Percentiles rank a stretch among this genome's conserved stretches.
phyloP scores from a whole-genome alignment of 2,888 invertebrate genomes.

The Volucella inanis region DNA sequence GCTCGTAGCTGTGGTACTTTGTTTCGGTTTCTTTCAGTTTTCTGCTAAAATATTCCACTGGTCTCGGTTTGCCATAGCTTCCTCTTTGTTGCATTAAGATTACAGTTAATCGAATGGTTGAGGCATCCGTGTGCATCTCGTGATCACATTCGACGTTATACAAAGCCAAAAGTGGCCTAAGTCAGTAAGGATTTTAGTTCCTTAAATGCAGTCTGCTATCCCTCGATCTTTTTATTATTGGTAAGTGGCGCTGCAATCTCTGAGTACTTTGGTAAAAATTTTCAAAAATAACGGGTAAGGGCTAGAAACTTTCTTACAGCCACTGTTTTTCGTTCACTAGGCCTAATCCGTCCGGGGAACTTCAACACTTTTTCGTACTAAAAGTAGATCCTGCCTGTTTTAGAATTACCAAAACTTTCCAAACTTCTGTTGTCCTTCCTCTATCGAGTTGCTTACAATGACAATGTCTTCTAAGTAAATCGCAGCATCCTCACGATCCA shows the following conservation, averaged over 20 bases:
- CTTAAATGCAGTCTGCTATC: too few species aligned
- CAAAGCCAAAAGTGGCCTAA: accelerated
- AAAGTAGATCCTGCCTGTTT: neutral
- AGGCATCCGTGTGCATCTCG: neutral
- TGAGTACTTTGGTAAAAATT: too few species aligned
- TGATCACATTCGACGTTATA: neutral
- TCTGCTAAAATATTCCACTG: conserved; percentile 14
- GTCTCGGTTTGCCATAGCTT: neutral
- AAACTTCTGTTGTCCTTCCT: neutral
- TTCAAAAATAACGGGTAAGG: too few species aligned
- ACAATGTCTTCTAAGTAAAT: neutral
- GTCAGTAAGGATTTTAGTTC: too few species aligned
- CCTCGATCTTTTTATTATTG: too few species aligned
- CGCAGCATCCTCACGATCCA: neutral
- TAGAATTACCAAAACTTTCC: neutral
- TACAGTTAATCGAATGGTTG: too few species aligned
- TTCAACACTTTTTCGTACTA: neutral
- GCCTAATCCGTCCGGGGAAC: too few species aligned
- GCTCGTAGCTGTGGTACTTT: conserved; percentile 77
- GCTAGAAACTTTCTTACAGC: too few species aligned
- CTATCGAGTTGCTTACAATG: neutral
- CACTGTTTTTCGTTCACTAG: too few species aligned
- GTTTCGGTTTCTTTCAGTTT: conserved; percentile 57
- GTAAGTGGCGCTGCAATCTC: too few species aligned
- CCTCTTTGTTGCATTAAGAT: conserved; percentile 6